These are phyloP conservation scores for Catocala fraxini DNA, from an alignment of 2,888 invertebrate species.

Conservation along the genomic window DNA sequence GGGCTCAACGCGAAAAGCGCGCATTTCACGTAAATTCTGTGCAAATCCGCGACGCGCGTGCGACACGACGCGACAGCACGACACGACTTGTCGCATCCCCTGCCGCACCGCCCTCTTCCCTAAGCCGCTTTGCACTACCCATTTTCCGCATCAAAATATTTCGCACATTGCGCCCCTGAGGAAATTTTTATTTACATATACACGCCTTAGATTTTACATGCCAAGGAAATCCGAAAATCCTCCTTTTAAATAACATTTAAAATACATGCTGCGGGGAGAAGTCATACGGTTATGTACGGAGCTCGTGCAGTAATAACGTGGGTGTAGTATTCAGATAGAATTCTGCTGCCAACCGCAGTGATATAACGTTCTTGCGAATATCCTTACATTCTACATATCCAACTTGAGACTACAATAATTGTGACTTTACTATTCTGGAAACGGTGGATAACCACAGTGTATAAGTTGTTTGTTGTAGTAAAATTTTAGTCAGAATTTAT, in stretches of 20 bases:
- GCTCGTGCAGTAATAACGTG: not conserved
- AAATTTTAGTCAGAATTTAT: too few species aligned
- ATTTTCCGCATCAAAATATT: conserved; percentile 49
- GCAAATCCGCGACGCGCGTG: conserved; percentile 44
- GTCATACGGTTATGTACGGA: not conserved
- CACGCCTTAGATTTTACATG: conserved; percentile 41
- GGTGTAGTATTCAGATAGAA: not conserved
- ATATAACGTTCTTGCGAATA: conserved; percentile 1
- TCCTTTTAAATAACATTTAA: conserved; percentile 21
- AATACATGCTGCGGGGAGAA: not conserved
- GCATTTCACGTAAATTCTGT: conserved; percentile 30
- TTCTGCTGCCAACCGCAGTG: not conserved
- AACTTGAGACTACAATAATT: not conserved
- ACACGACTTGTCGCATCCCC: not conserved
- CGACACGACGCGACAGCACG: conserved; percentile 17
- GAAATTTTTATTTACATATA: conserved; percentile 43
- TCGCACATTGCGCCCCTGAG: conserved; percentile 38
- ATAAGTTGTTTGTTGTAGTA: too few species aligned
- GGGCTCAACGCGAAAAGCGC: conserved; percentile 25
- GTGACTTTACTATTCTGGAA: too few species aligned
- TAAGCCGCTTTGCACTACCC: conserved; percentile 49
- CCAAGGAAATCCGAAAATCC: conserved; percentile 30
- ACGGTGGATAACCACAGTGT: too few species aligned
- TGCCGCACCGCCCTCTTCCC: conserved; percentile 18
- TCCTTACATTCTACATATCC: not conserved